Conservation (phyloP, 1,140 invertebrate genomes). For the Zaprionus ghesquierei region DNA sequence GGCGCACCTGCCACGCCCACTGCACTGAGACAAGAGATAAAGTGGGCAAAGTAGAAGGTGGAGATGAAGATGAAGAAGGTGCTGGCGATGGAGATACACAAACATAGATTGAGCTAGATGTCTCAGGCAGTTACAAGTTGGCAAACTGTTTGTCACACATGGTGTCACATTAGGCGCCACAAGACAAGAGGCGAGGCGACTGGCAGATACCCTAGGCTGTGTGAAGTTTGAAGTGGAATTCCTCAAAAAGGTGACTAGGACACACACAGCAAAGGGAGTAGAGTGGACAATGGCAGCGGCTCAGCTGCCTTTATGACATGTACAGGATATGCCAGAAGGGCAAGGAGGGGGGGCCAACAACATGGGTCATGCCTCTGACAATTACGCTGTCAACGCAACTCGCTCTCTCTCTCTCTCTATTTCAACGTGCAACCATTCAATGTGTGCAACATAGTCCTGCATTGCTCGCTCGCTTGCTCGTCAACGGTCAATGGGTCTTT, state of each 20-base stretch:
- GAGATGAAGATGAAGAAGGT: not conserved
- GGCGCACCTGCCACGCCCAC: constrained; percentile 2
- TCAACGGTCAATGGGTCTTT: constrained; percentile 3
- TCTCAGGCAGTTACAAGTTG: constrained; percentile 41
- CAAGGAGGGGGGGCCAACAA: not conserved
- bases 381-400: constrained; percentile 31
- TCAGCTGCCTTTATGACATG: no score
- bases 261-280: no score
- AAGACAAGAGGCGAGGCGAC: not conserved
- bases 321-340: not conserved
- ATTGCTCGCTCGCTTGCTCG: not conserved
- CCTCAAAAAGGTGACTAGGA: no score
- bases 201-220: not conserved
- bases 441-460: not conserved
- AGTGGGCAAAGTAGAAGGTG: not conserved
- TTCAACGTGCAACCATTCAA: constrained; percentile 6
- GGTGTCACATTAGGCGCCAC: constrained; percentile 32
- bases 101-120: constrained; percentile 3
- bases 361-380: constrained; percentile 14
- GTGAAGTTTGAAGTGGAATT: no score
- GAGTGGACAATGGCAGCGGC: no score
- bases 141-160: constrained; percentile 54
- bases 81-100: not conserved
- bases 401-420: no score
- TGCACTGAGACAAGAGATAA: not conserved